Evolutionary conservation across 2,888 invertebrate genomes (phyloP), one percentile per base, ranked within the genome.

Genomic region (Spodoptera littoralis): DNA sequence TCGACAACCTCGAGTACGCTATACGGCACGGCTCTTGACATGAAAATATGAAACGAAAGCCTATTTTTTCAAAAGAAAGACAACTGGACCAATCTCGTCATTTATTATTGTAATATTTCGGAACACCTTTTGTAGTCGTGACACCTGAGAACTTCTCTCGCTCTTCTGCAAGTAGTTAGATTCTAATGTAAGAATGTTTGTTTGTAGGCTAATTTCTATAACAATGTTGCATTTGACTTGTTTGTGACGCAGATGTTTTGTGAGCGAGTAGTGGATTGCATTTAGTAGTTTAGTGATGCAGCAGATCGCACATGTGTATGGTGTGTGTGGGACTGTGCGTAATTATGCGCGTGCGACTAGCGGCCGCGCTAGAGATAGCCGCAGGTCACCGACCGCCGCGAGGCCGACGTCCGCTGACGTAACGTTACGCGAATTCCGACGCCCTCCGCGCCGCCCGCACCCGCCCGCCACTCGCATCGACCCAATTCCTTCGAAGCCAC

Each of bases 371-470:
- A 93, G 92, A 93, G 92, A 93, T 92, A 92, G 92, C 90, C 86
- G 88, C 88, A 84, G 94, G 94, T 94, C 93, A 89, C 87, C 87
- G 93, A 91, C 93, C 94, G 92, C 74, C 81, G 89, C 88, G 92
- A 90, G 94, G 94, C 90, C 93, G 91, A 90, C 88, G 93, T 85
- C 91, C 94, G 91, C 93, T 94, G 94, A 94, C 94, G 94, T 94
- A 94, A 94, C 90, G 89, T 93, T 92, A 93, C 91, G 94, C 93
- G 93, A 92, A 93, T 93, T 92, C 92, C 92, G 85, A 88, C 85
- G 84, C 77, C 82, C 82, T 85, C 82, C 82, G 81, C 80, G 78
- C 75, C 82, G 57, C 84, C 72, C 74, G 69, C 79, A 77, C 78
- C 80, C 78, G 67, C 79, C 83, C 79, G 80, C 78, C 77, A 82